phyloP scores from a whole-genome alignment of 2,888 invertebrate genomes.

The Polietes domitor region DNA sequence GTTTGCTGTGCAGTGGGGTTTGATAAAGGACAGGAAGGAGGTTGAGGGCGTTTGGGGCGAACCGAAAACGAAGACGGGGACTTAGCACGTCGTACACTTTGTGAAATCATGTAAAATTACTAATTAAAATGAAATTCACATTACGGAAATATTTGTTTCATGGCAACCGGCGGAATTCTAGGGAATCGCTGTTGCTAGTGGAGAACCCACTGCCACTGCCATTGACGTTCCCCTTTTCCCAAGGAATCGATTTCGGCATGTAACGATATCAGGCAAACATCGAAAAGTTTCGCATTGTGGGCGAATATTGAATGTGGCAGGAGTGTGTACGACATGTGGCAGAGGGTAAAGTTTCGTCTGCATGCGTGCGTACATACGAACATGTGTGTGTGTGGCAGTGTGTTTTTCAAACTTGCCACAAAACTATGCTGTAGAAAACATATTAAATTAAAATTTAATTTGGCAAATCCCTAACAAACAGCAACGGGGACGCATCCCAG shows the following conservation, averaged over 20 bases:
- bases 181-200: constrained; percentile 2
- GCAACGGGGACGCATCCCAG: constrained; percentile 42
- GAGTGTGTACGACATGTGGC: neutral
- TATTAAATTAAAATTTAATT: constrained; percentile 70
- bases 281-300: constrained; percentile 37
- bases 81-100: constrained; percentile 3
- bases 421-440: constrained; percentile 55
- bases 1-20: neutral
- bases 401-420: constrained; percentile 41
- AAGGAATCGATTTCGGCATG: constrained; percentile 24
- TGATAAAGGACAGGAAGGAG: neutral
- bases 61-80: neutral
- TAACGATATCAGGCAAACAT: neutral
- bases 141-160: neutral
- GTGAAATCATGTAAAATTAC: constrained; percentile 34
- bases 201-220: neutral
- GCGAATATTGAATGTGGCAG: constrained; percentile 10
- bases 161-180: neutral
- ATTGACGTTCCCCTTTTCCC: constrained; percentile 4
- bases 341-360: neutral
- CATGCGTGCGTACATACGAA: neutral
- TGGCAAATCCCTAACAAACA: constrained; percentile 64
- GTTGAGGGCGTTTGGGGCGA: neutral
- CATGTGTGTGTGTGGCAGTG: constrained; percentile 20
- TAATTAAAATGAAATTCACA: constrained; percentile 47